A percentile compares a stretch with the other conserved stretches of the same genome.
Conservation (phyloP, 92 coral and sea anemone genomes). For the Desmophyllum pertusum region DNA sequence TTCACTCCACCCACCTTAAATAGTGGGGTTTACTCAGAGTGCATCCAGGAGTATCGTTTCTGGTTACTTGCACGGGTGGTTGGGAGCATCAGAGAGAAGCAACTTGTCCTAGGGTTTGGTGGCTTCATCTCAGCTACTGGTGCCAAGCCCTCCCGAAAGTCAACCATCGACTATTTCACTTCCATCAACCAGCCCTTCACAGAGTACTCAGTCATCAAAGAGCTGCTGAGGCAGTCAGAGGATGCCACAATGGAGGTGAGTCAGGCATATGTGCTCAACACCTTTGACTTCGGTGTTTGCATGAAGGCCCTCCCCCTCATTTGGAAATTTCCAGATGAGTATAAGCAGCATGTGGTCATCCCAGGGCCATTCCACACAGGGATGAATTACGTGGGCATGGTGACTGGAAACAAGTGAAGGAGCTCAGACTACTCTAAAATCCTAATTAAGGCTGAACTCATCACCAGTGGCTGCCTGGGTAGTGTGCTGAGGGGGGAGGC, state of each 20-base stretch:
- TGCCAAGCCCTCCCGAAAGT: conserved; percentile 29
- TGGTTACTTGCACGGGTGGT: conserved; percentile 51
- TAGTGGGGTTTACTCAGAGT: conserved; percentile 23
- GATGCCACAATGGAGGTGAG: conserved; percentile 68
- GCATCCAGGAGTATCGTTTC: conserved; percentile 27
- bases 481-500: conserved; percentile 54
- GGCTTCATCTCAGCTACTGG: conserved; percentile 75
- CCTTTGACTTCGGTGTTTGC: conserved; percentile 65
- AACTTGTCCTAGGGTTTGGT: conserved; percentile 61
- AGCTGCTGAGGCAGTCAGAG: conserved; percentile 53
- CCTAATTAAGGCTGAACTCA: conserved; percentile 64
- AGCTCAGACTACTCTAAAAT: conserved; percentile 62
- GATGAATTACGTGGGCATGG: conserved; percentile 38
- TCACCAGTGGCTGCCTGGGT: conserved; percentile 50
- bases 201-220: conserved; percentile 46
- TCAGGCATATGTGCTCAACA: conserved; percentile 63
- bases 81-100: conserved; percentile 48
- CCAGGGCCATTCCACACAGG: conserved; percentile 49
- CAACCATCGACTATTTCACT: conserved; percentile 51
- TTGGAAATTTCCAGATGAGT: conserved; percentile 51
- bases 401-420: conserved; percentile 22
- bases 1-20: conserved; percentile 30
- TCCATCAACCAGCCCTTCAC: conserved; percentile 68
- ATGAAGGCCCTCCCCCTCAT: conserved; percentile 55
- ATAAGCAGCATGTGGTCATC: conserved; percentile 43